These are phyloP conservation scores for Lumbricus terrestris DNA, from an alignment of 2,888 invertebrate genomes.

Conservation along the genomic window DNA sequence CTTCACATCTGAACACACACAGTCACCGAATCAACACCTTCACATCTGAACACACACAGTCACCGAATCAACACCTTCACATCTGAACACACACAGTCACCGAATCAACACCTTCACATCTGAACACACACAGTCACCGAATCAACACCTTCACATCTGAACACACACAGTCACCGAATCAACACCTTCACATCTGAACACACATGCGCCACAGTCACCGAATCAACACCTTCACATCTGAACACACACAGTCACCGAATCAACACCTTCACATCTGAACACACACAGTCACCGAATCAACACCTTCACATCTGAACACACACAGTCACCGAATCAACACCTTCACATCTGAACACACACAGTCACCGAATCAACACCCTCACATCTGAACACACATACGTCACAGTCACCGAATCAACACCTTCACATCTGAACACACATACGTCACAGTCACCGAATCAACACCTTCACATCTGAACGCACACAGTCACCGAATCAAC, in stretches of 20 bases:
- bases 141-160: slow-evolving; percentile 64
- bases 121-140: slow-evolving; percentile 68
- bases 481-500: slow-evolving; percentile 77
- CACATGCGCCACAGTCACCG: slow-evolving; percentile 71
- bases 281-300: slow-evolving; percentile 74
- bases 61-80: slow-evolving; percentile 68
- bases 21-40: slow-evolving; percentile 70
- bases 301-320: slow-evolving; percentile 52
- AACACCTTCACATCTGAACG: slow-evolving; percentile 59
- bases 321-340: slow-evolving; percentile 74
- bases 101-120: slow-evolving; percentile 66
- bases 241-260: slow-evolving; percentile 70
- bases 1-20: slow-evolving; percentile 61
- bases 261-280: slow-evolving; percentile 62
- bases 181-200: slow-evolving; percentile 58
- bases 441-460: slow-evolving; percentile 75
- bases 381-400: slow-evolving; percentile 45
- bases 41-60: slow-evolving; percentile 64
- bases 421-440: slow-evolving; percentile 45
- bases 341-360: slow-evolving; percentile 61
- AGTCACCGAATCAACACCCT: slow-evolving; percentile 70
- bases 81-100: slow-evolving; percentile 66
- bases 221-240: slow-evolving; percentile 65
- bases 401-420: slow-evolving; percentile 76
- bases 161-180: slow-evolving; percentile 72